Percentiles rank a stretch among this genome's conserved stretches.
These are phyloP conservation scores for Acanthis flammea DNA, from an alignment of 2,797 vertebrate genomes.

Conservation along the genomic window DNA sequence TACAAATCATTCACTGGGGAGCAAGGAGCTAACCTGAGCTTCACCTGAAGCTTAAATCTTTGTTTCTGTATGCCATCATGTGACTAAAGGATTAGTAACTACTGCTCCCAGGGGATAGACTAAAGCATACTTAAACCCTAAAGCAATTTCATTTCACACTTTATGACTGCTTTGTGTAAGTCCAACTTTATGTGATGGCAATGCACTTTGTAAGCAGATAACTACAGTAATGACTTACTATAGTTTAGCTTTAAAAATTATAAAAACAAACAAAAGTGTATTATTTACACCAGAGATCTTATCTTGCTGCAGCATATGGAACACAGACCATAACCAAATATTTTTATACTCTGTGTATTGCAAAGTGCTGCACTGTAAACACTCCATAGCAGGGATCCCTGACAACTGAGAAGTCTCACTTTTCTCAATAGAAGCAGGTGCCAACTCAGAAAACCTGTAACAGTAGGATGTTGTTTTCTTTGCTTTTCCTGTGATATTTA, in stretches of 20 bases:
- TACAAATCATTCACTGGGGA: neutral
- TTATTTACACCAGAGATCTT: neutral
- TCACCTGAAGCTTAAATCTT: neutral
- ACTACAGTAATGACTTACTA: neutral
- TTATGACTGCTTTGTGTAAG: neutral
- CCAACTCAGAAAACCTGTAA: neutral
- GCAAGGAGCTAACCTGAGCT: neutral
- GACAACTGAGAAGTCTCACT: neutral
- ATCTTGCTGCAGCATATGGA: neutral
- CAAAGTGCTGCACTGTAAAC: neutral
- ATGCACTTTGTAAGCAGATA: neutral
- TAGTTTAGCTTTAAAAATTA: neutral
- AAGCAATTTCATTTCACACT: neutral
- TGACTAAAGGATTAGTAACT: neutral
- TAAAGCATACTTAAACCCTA: neutral
- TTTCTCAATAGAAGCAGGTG: neutral
- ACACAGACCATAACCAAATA: neutral
- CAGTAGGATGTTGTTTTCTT: neutral
- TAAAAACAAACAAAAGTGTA: neutral
- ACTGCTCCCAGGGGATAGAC: neutral
- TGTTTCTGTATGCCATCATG: neutral
- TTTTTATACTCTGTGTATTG: neutral
- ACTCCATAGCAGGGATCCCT: neutral
- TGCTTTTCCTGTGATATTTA: neutral
- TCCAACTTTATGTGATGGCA: neutral